Conservation (phyloP, 2,797 vertebrate species). For the Platalea minor region DNA sequence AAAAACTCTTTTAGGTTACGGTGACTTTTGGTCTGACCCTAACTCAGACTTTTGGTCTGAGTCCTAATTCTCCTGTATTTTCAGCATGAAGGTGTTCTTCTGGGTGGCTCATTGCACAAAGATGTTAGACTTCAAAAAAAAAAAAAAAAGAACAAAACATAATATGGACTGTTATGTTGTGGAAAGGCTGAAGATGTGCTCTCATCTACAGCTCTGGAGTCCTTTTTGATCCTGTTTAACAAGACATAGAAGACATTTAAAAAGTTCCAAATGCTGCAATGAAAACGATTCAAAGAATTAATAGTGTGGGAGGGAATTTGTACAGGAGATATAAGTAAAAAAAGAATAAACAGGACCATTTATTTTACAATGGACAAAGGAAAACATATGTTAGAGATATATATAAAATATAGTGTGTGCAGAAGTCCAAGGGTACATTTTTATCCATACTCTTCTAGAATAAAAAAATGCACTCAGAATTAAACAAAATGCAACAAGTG, state of each 20-base stretch:
- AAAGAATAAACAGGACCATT: conserved; percentile 51
- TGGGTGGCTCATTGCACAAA: neutral
- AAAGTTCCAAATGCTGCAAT: conserved; percentile 23
- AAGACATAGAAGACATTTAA: conserved; percentile 37
- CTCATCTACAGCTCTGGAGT: neutral
- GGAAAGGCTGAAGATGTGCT: conserved; percentile 10
- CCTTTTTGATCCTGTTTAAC: conserved; percentile 43
- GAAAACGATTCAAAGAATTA: conserved; percentile 44
- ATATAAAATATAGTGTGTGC: neutral
- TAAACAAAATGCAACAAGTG: neutral
- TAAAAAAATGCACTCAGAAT: neutral
- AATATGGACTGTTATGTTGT: neutral
- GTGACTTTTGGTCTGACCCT: neutral
- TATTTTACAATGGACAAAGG: conserved; percentile 60
- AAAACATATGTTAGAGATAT: conserved; percentile 38
- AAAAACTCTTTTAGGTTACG: neutral
- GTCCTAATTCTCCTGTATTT: neutral
- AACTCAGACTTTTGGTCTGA: neutral
- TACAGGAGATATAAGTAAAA: conserved; percentile 25
- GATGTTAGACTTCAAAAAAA: neutral
- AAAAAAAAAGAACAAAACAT: neutral
- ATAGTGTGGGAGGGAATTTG: conserved; percentile 15
- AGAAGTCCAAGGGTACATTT: neutral
- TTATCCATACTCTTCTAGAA: neutral
- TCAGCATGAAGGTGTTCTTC: neutral